A percentile compares a stretch with the other conserved stretches of the same genome.
Conservation (phyloP, 2,888 invertebrate species). For the Mesorhabditis sp. region DNA sequence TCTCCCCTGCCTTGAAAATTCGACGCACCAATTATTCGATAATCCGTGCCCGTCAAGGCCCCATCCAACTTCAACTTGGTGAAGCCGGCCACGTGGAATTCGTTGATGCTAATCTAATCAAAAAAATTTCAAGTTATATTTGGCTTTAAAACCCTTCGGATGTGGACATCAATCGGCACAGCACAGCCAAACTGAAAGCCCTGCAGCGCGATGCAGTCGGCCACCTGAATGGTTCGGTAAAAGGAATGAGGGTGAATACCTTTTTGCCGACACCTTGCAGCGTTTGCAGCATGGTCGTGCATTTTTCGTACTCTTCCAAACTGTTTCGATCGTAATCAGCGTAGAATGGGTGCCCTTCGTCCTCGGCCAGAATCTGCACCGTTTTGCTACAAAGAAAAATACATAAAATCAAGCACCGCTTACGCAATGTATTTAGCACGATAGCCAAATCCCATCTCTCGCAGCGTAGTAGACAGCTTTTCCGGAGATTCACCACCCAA, state of each 20-base stretch:
- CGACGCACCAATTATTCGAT: neutral
- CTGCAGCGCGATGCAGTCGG: neutral
- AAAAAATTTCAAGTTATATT: neutral
- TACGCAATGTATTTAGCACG: neutral
- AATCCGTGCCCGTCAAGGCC: neutral
- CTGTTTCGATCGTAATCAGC: neutral
- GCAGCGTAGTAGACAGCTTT: neutral
- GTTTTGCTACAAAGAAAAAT: neutral
- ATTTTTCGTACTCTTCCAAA: neutral
- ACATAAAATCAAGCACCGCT: neutral
- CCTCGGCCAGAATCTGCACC: neutral
- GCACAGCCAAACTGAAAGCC: neutral
- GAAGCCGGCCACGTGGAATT: neutral
- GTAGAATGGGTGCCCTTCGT: neutral
- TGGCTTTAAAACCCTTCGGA: neutral
- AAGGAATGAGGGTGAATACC: neutral
- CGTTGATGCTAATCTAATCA: neutral
- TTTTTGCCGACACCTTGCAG: neutral
- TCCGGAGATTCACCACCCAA: neutral
- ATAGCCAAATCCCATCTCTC: neutral
- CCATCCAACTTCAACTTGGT: neutral
- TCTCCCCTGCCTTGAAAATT: too few species aligned
- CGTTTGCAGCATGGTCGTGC: constrained; percentile 4
- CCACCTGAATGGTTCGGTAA: neutral
- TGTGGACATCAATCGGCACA: constrained; percentile 2